Conservation (phyloP, 2,888 invertebrate genomes). For the Smittia sp. region DNA sequence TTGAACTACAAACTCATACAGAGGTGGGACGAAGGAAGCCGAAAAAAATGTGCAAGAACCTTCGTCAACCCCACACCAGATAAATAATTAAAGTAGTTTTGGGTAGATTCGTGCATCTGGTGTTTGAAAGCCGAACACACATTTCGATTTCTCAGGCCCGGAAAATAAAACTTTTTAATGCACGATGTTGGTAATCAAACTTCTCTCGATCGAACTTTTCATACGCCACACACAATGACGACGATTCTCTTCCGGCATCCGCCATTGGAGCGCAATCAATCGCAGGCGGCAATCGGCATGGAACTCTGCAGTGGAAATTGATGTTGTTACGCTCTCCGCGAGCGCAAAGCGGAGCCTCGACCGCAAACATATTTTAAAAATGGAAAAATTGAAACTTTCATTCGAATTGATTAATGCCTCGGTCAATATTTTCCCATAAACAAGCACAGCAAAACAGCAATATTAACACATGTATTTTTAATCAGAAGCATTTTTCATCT, state of each 20-base stretch:
- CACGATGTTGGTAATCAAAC: not conserved
- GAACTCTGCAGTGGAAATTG: not conserved
- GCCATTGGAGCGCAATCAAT: not conserved
- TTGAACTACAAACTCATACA: constrained; percentile 14
- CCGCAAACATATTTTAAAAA: constrained; percentile 1
- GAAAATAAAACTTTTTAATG: not conserved
- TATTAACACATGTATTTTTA: constrained; percentile 22
- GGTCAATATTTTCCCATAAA: constrained; percentile 21
- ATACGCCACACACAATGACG: not conserved
- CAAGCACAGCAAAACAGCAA: constrained; percentile 15
- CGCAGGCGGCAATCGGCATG: not conserved
- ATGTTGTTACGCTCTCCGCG: not conserved
- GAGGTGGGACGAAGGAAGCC: not conserved
- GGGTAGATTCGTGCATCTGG: not conserved
- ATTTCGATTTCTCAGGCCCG: not conserved
- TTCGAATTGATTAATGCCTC: constrained; percentile 21
- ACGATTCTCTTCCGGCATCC: constrained; percentile 14
- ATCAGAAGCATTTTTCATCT: constrained; percentile 4
- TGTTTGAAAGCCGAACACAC: not conserved
- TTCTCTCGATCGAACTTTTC: not conserved
- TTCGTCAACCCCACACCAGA: constrained; percentile 2
- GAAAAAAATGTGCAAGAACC: constrained; percentile 18
- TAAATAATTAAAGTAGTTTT: constrained; percentile 17
- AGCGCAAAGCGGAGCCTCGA: not conserved
- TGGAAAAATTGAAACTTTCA: constrained; percentile 8